Conservation (phyloP, 2,797 vertebrate genomes). For the Silurus aristotelis region DNA sequence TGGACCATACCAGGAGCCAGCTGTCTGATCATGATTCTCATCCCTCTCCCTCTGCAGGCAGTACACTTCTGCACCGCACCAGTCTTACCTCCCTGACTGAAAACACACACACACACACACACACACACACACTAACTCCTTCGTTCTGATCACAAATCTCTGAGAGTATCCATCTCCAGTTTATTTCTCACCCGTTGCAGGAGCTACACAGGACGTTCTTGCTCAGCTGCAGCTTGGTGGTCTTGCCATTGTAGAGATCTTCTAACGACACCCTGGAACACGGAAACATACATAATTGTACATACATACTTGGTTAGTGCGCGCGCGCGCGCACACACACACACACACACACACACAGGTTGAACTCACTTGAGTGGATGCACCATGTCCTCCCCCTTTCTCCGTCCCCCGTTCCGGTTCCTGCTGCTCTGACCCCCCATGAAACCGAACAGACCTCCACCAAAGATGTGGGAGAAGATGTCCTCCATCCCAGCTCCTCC, state of each 20-base stretch:
- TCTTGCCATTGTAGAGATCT: constrained; percentile 98
- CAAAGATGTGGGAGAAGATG: constrained; percentile 99
- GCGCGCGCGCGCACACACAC: not conserved
- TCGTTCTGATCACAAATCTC: not conserved
- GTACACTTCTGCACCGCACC: constrained; percentile 96
- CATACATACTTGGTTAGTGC: too few relatives aligned
- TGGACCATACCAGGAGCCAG: constrained; percentile 98
- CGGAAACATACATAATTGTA: not conserved
- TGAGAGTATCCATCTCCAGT: not conserved
- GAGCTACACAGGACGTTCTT: constrained; percentile 97
- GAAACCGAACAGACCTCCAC: constrained; percentile 95
- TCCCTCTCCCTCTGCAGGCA: constrained; percentile 91
- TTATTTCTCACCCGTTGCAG: constrained; percentile 88
- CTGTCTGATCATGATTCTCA: constrained; percentile 97
- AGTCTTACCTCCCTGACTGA: constrained; percentile 93
- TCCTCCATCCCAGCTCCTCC: constrained; percentile 96
- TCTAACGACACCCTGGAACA: constrained; percentile 91
- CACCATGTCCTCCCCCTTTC: constrained; percentile 98
- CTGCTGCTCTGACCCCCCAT: constrained; percentile 90
- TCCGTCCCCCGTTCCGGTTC: constrained; percentile 89
- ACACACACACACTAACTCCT: not conserved
- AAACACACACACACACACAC: constrained; percentile 20
- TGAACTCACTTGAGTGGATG: constrained; percentile 91
- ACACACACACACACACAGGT: not conserved
- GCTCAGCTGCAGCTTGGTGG: constrained; percentile 98